These are phyloP conservation scores for Phalloptychus januarius DNA, from an alignment of 2,797 vertebrate species.

Conservation along the genomic window DNA sequence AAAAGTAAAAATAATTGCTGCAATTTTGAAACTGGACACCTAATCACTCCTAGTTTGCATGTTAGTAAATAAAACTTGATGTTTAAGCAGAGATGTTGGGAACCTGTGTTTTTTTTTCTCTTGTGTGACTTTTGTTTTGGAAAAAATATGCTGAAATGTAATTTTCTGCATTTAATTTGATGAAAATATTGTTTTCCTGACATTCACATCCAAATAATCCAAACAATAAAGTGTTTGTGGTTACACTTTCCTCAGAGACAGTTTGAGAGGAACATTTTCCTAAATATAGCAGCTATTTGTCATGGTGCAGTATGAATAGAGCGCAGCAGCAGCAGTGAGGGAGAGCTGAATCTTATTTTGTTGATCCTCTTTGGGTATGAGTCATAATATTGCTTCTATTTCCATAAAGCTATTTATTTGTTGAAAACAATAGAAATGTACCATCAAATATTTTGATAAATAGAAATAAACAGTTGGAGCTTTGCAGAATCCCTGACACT, in stretches of 20 bases:
- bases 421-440: neutral
- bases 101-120: neutral
- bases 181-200: neutral
- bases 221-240: slow-evolving; percentile 17
- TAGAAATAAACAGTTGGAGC: slow-evolving; percentile 11
- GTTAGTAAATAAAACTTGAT: neutral
- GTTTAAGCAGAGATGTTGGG: neutral
- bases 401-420: neutral
- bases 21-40: neutral
- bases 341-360: slow-evolving; percentile 10
- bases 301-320: slow-evolving; percentile 31
- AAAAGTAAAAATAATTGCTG: neutral
- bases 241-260: slow-evolving; percentile 38
- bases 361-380: slow-evolving; percentile 11
- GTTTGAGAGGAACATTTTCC: slow-evolving; percentile 16
- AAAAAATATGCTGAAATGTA: neutral
- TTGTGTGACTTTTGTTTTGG: slow-evolving; percentile 4
- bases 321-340: slow-evolving; percentile 9
- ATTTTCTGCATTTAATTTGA: neutral
- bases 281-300: slow-evolving; percentile 44
- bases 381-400: neutral
- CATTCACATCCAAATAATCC: slow-evolving; percentile 7
- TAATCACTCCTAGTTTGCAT: neutral
- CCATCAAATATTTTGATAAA: neutral
- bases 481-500: neutral